Evolutionary conservation across 2,113 vertebrate species (phyloP).

Genomic region (Rhinichthys klamathensis): DNA sequence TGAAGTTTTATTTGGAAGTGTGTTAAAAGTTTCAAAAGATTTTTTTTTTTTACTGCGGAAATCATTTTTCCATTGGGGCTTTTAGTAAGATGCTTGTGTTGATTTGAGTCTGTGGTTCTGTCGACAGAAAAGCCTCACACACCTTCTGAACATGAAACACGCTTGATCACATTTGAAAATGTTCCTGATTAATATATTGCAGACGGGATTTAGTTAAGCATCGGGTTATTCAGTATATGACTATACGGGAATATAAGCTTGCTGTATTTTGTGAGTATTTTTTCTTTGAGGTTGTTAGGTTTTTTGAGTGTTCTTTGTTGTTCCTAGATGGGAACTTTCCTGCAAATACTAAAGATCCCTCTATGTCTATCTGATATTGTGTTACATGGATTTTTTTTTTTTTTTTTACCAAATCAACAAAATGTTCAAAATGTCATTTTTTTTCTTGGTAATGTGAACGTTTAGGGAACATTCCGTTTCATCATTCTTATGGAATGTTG

Average conservation of each 20-base stretch:
- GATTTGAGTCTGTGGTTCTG: background rate
- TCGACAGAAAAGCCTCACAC: background rate
- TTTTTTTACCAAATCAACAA: too few species aligned
- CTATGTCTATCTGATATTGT: too few species aligned
- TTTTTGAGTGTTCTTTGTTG: too few species aligned
- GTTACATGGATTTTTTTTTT: too few species aligned
- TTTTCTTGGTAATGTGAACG: too few species aligned
- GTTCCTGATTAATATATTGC: background rate
- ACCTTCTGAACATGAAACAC: background rate
- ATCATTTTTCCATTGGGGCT: slow-evolving; percentile 41
- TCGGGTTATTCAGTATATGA: background rate
- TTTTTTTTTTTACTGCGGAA: slow-evolving; percentile 52
- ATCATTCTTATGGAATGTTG: too few species aligned
- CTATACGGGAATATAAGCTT: background rate
- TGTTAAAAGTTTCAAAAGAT: slow-evolving; percentile 49
- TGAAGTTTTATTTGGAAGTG: slow-evolving; percentile 53
- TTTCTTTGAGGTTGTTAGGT: too few species aligned
- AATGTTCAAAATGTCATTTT: too few species aligned
- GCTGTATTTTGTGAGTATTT: background rate
- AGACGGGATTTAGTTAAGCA: background rate
- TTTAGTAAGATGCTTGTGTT: slow-evolving; percentile 36
- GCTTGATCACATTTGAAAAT: background rate
- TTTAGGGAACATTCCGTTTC: too few species aligned
- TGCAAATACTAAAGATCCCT: too few species aligned
- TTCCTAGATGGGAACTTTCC: too few species aligned